Evolutionary conservation across 2,113 vertebrate species (phyloP), one percentile per base, ranked within the genome.

Genomic region (Sapayoa aenigma): DNA sequence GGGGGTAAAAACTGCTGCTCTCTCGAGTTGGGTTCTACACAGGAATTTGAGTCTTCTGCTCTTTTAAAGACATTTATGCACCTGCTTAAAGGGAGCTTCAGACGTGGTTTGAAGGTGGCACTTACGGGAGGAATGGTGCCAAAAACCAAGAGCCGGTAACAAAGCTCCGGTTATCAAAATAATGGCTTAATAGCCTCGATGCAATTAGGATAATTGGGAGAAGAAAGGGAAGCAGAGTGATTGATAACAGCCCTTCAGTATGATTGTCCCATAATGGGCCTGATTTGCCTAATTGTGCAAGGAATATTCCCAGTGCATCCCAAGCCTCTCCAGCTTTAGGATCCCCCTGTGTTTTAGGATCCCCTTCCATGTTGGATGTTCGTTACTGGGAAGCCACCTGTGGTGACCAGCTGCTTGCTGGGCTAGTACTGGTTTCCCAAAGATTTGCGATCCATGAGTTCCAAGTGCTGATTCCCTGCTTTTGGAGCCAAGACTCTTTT

Each of bases 341-440:
- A 44, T 55, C 39, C 47, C 33, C 15, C 27, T 12, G 4, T 3
- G 52, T 20, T 35, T 17, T 17, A 52, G 53, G n/a, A 44, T 49
- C 37, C 68, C 18, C 18, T 53, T 42, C 65, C n/a, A 0, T 0
- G 11, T 24, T 31, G 4, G 6, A 35, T 84, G 90, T 76, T 20
- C 46, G 28, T 12, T 35, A 0, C 58, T 73, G 0, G 0, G 58
- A 12, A 73, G 23, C 35, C 2, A 0, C 42, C 13, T 0, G 0
- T 3, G 0, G 42, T n/a, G 23, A 5, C 39, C 39, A 2, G 23
- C 21, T 84, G 60, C 46, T 33, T 5, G 10, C 69, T 59, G 24
- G 42, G 60, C 74, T 37, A 0, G 2, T 35, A 5, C 7, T 72
- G 2, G 5, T 12, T 22, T 25, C 63, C 58, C 37, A 0, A 14